These are phyloP conservation scores for Noctua janthina DNA, from an alignment of 2,888 invertebrate genomes.

Conservation along the genomic window DNA sequence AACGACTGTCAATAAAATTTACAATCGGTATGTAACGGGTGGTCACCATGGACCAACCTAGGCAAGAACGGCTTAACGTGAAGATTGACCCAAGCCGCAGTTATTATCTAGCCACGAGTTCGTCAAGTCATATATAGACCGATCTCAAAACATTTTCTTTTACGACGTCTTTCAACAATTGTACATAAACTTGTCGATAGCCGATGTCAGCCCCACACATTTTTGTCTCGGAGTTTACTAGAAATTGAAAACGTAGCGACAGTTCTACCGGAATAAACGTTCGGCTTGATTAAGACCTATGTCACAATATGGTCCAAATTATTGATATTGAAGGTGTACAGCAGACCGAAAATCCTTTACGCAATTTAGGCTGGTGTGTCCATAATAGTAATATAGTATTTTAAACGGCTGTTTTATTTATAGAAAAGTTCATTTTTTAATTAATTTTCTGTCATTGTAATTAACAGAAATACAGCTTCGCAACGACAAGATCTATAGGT, in stretches of 20 bases:
- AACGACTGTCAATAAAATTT: no score
- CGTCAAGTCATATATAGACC: no score
- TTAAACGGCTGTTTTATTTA: not conserved
- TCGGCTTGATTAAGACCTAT: not conserved
- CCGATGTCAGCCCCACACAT: no score
- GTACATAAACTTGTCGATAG: no score
- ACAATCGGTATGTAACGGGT: no score
- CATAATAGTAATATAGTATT: not conserved
- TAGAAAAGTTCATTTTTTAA: not conserved
- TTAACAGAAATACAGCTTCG: not conserved
- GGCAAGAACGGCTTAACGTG: not conserved
- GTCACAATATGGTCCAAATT: not conserved
- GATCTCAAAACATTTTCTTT: no score
- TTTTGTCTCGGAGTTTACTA: not conserved
- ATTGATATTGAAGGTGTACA: not conserved
- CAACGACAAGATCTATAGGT: not conserved
- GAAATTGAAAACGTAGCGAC: not conserved
- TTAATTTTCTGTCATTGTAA: not conserved
- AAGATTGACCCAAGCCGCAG: not conserved
- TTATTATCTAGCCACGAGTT: no score
- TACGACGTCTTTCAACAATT: not conserved
- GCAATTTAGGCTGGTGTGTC: not conserved
- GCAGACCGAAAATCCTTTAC: not conserved
- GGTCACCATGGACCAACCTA: not conserved
- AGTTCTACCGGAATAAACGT: not conserved